Evolutionary conservation across 2,888 invertebrate species (phyloP).

Genomic region (Anoncus sp.): DNA sequence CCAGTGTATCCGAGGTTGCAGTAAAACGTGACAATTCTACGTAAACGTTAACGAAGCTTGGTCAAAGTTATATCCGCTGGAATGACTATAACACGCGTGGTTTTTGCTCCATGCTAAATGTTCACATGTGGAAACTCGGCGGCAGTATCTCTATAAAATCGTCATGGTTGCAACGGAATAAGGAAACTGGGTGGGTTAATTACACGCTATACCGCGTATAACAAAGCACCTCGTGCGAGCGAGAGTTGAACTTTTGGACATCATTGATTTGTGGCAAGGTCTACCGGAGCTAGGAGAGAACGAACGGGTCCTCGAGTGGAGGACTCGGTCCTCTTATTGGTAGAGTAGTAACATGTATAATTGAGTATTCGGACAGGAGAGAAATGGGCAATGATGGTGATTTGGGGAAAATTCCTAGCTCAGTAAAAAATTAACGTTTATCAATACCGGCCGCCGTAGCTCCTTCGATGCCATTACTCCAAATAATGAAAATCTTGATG

Average conservation of each 20-base stretch:
- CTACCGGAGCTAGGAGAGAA: constrained; percentile 30
- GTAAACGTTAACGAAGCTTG: not conserved
- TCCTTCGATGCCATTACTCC: too few relatives aligned
- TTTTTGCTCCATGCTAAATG: constrained; percentile 17
- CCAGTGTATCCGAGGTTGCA: not conserved
- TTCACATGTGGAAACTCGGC: constrained; percentile 5
- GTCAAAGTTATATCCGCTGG: constrained; percentile 55
- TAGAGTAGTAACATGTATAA: too few relatives aligned
- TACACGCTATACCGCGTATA: constrained; percentile 73
- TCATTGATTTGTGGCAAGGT: constrained; percentile 77
- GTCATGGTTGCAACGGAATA: constrained; percentile 68
- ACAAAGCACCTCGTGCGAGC: constrained; percentile 65
- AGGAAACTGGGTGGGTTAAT: constrained; percentile 74
- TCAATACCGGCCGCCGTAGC: too few relatives aligned
- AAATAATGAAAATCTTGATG: too few relatives aligned
- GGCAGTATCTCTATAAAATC: constrained; percentile 73
- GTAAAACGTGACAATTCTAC: constrained; percentile 6
- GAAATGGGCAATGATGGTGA: too few relatives aligned
- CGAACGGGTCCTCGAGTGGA: constrained; percentile 41
- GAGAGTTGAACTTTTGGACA: constrained; percentile 77
- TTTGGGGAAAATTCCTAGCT: too few relatives aligned
- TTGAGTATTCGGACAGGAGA: too few relatives aligned
- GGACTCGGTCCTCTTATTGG: constrained; percentile 1
- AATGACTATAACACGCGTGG: constrained; percentile 64
- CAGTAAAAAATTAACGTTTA: too few relatives aligned